These are phyloP conservation scores for Harlomillsia oculata DNA, from an alignment of 1,140 invertebrate genomes.

Conservation along the genomic window DNA sequence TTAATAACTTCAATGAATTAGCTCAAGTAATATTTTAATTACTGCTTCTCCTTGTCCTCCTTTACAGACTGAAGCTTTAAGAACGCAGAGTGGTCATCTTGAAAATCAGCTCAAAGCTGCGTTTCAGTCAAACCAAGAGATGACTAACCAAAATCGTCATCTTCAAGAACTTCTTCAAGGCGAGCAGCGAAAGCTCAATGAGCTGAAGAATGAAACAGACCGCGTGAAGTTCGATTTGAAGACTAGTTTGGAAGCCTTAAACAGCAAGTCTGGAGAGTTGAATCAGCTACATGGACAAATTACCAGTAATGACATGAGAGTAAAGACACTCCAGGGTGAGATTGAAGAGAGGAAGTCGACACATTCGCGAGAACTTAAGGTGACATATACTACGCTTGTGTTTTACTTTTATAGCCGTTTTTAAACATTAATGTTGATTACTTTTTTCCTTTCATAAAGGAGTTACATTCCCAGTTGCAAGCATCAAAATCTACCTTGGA, in stretches of 20 bases:
- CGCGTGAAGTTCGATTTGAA: slow-evolving; percentile 8
- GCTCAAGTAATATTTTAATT: neutral
- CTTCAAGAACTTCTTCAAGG: slow-evolving; percentile 20
- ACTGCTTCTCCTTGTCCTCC: neutral
- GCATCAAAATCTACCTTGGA: too few species aligned
- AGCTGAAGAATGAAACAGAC: slow-evolving; percentile 16
- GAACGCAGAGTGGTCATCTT: slow-evolving; percentile 26
- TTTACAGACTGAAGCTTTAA: slow-evolving; percentile 15
- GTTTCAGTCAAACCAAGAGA: slow-evolving; percentile 28
- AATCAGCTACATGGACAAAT: too few species aligned
- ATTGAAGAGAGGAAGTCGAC: too few species aligned
- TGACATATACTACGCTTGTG: too few species aligned
- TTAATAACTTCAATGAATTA: neutral
- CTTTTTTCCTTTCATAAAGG: too few species aligned
- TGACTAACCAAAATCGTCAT: slow-evolving; percentile 20
- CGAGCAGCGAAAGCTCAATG: slow-evolving; percentile 25
- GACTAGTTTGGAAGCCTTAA: slow-evolving; percentile 8
- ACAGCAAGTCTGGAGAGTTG: too few species aligned
- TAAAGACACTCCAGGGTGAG: too few species aligned
- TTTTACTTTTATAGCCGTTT: too few species aligned
- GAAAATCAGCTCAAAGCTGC: slow-evolving; percentile 31
- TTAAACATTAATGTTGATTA: too few species aligned
- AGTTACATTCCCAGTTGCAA: too few species aligned
- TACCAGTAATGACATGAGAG: too few species aligned
- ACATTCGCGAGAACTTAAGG: too few species aligned